These are phyloP conservation scores for Paramuricea clavata DNA, from an alignment of 92 coral and sea anemone genomes.

Conservation along the genomic window DNA sequence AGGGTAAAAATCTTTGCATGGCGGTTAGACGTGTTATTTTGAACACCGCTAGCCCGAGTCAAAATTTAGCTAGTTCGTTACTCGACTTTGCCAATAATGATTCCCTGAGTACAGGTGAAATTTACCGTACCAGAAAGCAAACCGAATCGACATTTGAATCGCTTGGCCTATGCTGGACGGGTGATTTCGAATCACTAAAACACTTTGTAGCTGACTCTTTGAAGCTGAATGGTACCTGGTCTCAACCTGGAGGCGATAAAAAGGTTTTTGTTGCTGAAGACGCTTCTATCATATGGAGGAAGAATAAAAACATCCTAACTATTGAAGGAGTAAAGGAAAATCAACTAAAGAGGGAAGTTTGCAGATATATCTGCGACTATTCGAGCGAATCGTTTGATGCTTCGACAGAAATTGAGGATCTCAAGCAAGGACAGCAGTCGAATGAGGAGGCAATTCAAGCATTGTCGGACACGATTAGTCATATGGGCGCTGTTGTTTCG, in stretches of 20 bases:
- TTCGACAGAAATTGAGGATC: not conserved
- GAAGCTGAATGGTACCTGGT: constrained; percentile 18
- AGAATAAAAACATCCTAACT: constrained; percentile 1
- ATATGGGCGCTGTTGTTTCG: not conserved
- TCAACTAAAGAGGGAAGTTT: constrained; percentile 5
- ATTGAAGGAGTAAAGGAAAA: constrained; percentile 18
- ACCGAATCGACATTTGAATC: not conserved
- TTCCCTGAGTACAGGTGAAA: not conserved
- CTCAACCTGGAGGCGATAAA: constrained; percentile 36
- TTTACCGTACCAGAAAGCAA: not conserved
- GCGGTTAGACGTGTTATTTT: not conserved
- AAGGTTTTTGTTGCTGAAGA: constrained; percentile 15
- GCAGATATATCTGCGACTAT: not conserved
- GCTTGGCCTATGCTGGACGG: constrained; percentile 20
- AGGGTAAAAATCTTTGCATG: not conserved
- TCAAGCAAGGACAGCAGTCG: not conserved
- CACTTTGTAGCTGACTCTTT: not conserved
- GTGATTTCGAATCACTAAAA: constrained; percentile 24
- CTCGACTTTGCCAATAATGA: not conserved
- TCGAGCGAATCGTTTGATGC: not conserved
- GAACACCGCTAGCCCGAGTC: not conserved
- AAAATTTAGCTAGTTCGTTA: constrained; percentile 4
- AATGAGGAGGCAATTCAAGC: not conserved
- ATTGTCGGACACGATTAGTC: not conserved
- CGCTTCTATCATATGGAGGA: not conserved